Evolutionary conservation across 2,888 invertebrate genomes (phyloP), one percentile per base, ranked within the genome.

Genomic region (Hypena proboscidalis): DNA sequence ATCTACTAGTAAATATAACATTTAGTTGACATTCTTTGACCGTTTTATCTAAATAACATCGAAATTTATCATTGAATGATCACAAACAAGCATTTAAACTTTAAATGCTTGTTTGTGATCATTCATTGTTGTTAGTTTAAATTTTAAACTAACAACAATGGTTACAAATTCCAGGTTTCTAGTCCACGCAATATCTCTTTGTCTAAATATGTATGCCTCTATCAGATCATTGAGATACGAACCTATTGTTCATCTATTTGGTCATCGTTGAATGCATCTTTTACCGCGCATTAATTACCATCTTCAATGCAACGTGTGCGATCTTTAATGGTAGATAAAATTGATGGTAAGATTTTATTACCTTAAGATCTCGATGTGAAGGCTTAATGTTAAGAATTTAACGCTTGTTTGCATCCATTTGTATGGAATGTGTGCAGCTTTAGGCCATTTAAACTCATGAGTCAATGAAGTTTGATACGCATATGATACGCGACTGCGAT

Each of bases 181-280:
- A 44, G 44, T 43, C 29, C 48, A 60, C 13, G 50, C 31, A 34
- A 22, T 40, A 42, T 48, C 40, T 37, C 35, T 36, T 9, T 15
- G 47, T 65, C 51, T 50, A 19, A 52, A 64, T 46, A 52, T 49
- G 54, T 48, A 45, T 20, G 33, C 38, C 37, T 20, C 21, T 15
- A 11, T 14, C 11, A 39, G 55, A 61, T 30, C 25, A 36, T 41
- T 39, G 27, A 49, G 37, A 53, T 44, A 44, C 15, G 35, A 47
- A 52, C 45, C 10, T 33, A 46, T 40, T 62, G 39, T 54, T 42
- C 30, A 22, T 35, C 4, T 30, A 41, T 51, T 56, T 49, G 38
- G 17, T 45, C 52, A 49, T 49, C 32, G 19, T 40, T 25, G 35
- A 21, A 49, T 40, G 39, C 26, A 46, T 13, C 26, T 43, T 44